Evolutionary conservation across 1,140 invertebrate species (phyloP).

Genomic region (Planococcus citri): DNA sequence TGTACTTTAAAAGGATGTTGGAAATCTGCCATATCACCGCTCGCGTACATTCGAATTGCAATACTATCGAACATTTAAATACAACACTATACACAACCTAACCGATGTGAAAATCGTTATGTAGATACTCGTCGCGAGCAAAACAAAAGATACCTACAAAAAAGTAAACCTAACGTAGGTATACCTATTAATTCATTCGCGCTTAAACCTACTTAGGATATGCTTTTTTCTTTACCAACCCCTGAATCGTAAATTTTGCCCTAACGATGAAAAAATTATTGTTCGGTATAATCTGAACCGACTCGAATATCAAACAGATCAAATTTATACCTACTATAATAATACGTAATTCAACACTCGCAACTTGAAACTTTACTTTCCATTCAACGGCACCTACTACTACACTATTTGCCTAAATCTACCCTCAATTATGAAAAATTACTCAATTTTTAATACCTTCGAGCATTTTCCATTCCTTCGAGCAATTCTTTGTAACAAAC

Average conservation of each 20-base stretch:
- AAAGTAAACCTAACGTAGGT: not conserved
- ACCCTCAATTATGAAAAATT: too few relatives aligned
- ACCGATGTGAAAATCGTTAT: too few relatives aligned
- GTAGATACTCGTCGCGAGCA: not conserved
- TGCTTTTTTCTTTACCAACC: not conserved
- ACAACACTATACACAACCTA: too few relatives aligned
- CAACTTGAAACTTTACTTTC: too few relatives aligned
- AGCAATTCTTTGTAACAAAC: too few relatives aligned
- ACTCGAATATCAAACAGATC: too few relatives aligned
- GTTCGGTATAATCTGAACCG: not conserved
- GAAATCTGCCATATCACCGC: not conserved
- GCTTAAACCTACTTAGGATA: not conserved
- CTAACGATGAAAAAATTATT: not conserved
- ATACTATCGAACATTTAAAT: not conserved
- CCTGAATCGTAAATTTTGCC: not conserved
- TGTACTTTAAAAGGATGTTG: slow-evolving; percentile 7
- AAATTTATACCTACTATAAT: too few relatives aligned
- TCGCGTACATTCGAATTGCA: not conserved
- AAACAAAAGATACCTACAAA: not conserved
- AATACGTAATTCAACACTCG: too few relatives aligned
- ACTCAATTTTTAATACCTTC: too few relatives aligned
- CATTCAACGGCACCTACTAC: too few relatives aligned
- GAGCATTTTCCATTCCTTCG: too few relatives aligned
- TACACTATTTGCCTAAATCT: too few relatives aligned
- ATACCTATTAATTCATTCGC: not conserved